A percentile compares a stretch with the other conserved stretches of the same genome.
Conservation (phyloP, 2,113 vertebrate species). For the Sula dactylatra region DNA sequence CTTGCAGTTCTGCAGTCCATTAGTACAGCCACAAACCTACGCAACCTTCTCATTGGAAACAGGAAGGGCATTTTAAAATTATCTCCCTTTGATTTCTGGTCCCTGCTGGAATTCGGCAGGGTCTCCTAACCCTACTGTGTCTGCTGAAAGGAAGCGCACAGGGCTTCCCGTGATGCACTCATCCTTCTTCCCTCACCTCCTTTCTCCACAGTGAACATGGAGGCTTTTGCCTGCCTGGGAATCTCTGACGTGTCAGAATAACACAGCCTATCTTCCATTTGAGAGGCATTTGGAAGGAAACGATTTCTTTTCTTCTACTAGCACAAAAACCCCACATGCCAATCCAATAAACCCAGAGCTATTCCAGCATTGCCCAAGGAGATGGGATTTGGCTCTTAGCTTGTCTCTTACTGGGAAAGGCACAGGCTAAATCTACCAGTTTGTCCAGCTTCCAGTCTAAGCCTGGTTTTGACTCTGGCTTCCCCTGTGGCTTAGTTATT, state of each 20-base stretch:
- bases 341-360: neutral
- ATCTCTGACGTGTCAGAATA: neutral
- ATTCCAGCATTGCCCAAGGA: neutral
- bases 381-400: neutral
- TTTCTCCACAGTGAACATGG: accelerated
- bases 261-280: neutral
- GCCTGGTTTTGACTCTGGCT: neutral
- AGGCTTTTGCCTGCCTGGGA: neutral
- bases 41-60: neutral
- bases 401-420: neutral
- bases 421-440: neutral
- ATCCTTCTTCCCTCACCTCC: neutral
- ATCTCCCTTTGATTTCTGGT: neutral
- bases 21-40: conserved; percentile 10
- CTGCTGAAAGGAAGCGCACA: neutral
- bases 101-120: neutral
- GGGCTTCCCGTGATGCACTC: accelerated
- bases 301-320: neutral
- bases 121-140: neutral
- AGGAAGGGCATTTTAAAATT: neutral
- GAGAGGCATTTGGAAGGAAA: neutral
- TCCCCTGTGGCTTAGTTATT: neutral
- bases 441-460: neutral
- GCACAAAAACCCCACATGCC: neutral
- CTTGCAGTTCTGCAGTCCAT: neutral